phyloP scores from a whole-genome alignment of 2,888 invertebrate species.

The Mantis religiosa region DNA sequence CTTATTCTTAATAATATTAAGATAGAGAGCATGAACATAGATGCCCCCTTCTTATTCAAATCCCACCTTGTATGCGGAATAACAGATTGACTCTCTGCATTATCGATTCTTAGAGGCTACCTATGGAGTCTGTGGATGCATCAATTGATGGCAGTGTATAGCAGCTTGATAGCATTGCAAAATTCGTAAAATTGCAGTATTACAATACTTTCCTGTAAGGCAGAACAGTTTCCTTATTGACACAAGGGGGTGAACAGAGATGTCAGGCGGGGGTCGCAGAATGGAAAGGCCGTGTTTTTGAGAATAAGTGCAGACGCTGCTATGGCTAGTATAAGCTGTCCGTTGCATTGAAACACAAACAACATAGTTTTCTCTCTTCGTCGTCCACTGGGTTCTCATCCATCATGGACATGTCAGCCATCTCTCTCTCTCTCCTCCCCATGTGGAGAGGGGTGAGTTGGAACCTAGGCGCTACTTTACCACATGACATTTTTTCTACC shows the following conservation, averaged over 20 bases:
- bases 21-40: too few relatives aligned
- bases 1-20: too few relatives aligned
- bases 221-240: background rate
- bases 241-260: background rate
- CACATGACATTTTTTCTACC: constrained; percentile 19
- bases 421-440: background rate
- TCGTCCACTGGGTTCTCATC: constrained; percentile 22
- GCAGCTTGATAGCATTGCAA: too few relatives aligned
- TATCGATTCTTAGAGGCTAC: too few relatives aligned
- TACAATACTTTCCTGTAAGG: background rate
- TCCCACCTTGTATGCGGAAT: too few relatives aligned
- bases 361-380: constrained; percentile 26
- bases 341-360: constrained; percentile 25
- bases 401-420: constrained; percentile 29
- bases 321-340: constrained; percentile 13
- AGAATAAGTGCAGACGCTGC: constrained; percentile 1
- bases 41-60: too few relatives aligned
- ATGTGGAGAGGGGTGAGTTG: background rate
- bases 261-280: background rate
- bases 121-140: too few relatives aligned
- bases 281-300: constrained; percentile 13
- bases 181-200: too few relatives aligned
- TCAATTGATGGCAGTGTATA: too few relatives aligned
- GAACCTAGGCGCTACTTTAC: background rate
- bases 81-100: too few relatives aligned